Evolutionary conservation across 2,797 vertebrate genomes (phyloP), one percentile per base, ranked within the genome.

Genomic region (Eutrigla gurnardus): DNA sequence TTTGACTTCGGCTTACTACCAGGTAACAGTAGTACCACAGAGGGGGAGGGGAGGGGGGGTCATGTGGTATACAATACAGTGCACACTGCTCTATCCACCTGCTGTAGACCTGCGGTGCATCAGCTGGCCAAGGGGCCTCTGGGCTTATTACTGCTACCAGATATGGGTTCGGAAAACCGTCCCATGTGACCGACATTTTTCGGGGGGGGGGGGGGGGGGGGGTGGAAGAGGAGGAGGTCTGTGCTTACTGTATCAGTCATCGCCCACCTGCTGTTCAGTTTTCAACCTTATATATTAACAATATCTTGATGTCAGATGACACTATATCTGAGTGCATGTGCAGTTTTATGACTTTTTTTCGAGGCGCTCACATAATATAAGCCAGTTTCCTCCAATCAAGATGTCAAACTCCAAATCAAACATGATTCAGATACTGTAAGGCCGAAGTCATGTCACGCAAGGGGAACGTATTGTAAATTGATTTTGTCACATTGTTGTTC

Each of bases 121-220:
- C 64, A 64, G 33, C 60, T 59, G 62, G 7, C 71, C 5, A 33
- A 57, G 54, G 65, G 68, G 64, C 36, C 50, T 77, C 76, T 62
- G 45, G 61, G 60, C 70, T 80, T 80, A 78, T 78, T 60, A 63
- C 46, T 87, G 92, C 85, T 50, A 91, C 80, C 86, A 85, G 86
- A 93, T 92, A 90, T 66, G 58, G 65, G 73, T 62, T 10, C 0
- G n/a, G 52, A 74, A 76, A 78, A 53, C 15, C 17, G 42, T 32
- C n/a, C 74, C 70, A 53, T 69, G 88, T 85, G 84, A 89, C 75
- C 66, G 70, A 73, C 69, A 72, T 75, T 84, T 80, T 63, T 57
- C 47, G n/a, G 37, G 65, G 39, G 18, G 36, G 18, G 49, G 43
- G 32, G 35, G 55, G 53, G 52, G 47, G 57, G 84, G 25, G 12